Evolutionary conservation across 1,140 invertebrate species (phyloP), one percentile per base, ranked within the genome.

Genomic region (Eciton burchellii): DNA sequence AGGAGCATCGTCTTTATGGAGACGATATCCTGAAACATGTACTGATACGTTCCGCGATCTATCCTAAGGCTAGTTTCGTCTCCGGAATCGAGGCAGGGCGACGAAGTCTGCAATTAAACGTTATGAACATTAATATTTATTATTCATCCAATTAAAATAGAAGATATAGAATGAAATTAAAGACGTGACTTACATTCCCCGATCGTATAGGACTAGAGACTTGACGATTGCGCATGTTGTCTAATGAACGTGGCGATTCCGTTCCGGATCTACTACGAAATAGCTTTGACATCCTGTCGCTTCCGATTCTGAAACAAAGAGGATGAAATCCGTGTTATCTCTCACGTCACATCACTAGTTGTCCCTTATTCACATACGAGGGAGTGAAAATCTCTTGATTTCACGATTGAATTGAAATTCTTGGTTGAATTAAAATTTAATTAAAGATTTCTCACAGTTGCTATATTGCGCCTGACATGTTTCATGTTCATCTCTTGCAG

Each of bases 1-100:
- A 97, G 92, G 72, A 97, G 94, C 95, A 97, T 95, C 26, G 97
- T 97, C 94, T 97, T 97, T 82, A 97, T 96, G 84, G 95, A 95
- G 88, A 96, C 96, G 81, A 97, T 95, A 90, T 97, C 97, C 92
- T 97, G 96, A 87, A 95, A 95, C 92, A 97, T 95, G 63, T 95
- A 94, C 71, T 96, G 95, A 77, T 96, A 96, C 41, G 95, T 95
- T 14, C 95, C 95, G 71, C 94, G 92, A 85, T 96, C 96, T 49
- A 96, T 85, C 70, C 94, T 94, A 5, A 96, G 90, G 72, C 92
- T 94, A 8, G 91, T 92, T 76, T 95, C 94, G 63, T 96, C 95
- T 71, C 95, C 95, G 16, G 95, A 95, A 88, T 95, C 94, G 63
- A 93, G 79, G 76, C 88, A 92, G 54, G 93, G 91, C 4, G 93